Percentiles rank a stretch among this genome's conserved stretches.
These are phyloP conservation scores for Bemisia tabaci DNA, from an alignment of 1,140 invertebrate species.

Conservation along the genomic window DNA sequence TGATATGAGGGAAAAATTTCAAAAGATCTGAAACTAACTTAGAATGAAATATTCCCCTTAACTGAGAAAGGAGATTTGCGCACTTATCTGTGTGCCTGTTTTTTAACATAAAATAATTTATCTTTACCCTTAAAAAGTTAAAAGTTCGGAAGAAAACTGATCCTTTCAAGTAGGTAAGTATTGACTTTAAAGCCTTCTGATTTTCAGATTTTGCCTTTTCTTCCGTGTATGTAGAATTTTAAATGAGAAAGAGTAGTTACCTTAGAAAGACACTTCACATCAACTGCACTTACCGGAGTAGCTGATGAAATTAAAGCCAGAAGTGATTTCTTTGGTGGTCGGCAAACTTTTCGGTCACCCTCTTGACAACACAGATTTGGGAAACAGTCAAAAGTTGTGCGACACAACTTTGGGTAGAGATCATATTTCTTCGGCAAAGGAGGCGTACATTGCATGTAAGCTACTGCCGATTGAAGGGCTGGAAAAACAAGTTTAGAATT, in stretches of 20 bases:
- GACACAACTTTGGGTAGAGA: conserved; percentile 48
- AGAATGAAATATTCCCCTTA: no score
- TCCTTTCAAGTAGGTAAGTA: no score
- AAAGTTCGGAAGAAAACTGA: no score
- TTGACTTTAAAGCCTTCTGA: no score
- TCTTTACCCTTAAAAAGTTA: neutral
- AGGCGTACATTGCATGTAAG: conserved; percentile 54
- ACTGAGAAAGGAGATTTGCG: no score
- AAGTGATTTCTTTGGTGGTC: conserved; percentile 50
- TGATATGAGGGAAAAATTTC: no score
- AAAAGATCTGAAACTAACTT: no score
- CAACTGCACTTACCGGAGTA: neutral
- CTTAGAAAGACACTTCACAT: no score
- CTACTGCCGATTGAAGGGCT: conserved; percentile 42
- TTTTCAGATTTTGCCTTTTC: neutral
- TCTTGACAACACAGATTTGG: conserved; percentile 62
- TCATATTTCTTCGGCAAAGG: conserved; percentile 46
- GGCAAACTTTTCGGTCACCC: conserved; percentile 45
- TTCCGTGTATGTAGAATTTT: neutral
- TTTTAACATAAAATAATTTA: no score
- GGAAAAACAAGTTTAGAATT: conserved; percentile 16
- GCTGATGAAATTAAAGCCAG: conserved; percentile 32
- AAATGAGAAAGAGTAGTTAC: no score
- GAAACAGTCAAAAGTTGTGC: conserved; percentile 51
- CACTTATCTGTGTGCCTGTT: no score